Evolutionary conservation across 2,797 vertebrate species (phyloP).

Genomic region (Meriones psammophilus): DNA sequence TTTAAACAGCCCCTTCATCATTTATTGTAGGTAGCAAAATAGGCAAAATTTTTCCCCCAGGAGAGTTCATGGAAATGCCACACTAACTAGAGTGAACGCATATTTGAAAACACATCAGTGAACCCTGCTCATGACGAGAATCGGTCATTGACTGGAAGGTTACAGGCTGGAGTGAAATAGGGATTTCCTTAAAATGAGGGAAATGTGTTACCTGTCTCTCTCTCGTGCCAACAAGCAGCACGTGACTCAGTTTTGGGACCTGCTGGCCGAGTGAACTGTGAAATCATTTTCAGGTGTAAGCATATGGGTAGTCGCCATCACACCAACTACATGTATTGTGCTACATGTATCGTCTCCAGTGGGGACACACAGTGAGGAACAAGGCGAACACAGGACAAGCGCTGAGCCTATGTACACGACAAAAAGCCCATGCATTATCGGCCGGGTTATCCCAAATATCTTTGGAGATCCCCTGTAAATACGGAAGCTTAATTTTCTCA

Average conservation of each 20-base stretch:
- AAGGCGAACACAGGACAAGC: slow-evolving; percentile 40
- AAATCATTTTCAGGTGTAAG: slow-evolving; percentile 71
- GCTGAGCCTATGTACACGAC: slow-evolving; percentile 24
- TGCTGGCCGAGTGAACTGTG: slow-evolving; percentile 38
- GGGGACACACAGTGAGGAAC: slow-evolving; percentile 74
- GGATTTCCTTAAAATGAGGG: slow-evolving; percentile 60
- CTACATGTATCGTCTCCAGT: slow-evolving; percentile 50
- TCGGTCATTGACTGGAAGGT: not conserved
- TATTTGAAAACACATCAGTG: slow-evolving; percentile 63
- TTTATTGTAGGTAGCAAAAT: slow-evolving; percentile 75
- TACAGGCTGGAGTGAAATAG: slow-evolving; percentile 17
- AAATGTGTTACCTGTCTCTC: slow-evolving; percentile 60
- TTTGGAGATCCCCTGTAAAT: slow-evolving; percentile 71
- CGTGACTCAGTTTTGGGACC: slow-evolving; percentile 42
- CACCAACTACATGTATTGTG: not conserved
- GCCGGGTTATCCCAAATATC: slow-evolving; percentile 60
- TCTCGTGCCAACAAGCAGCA: slow-evolving; percentile 14
- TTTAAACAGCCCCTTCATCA: slow-evolving; percentile 76
- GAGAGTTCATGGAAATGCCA: slow-evolving; percentile 66
- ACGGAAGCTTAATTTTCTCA: slow-evolving; percentile 61
- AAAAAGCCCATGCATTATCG: slow-evolving; percentile 80
- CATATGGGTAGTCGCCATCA: slow-evolving; percentile 4
- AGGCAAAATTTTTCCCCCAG: slow-evolving; percentile 10
- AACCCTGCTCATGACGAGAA: slow-evolving; percentile 38
- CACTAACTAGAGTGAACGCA: slow-evolving; percentile 26